Percentiles rank a stretch among this genome's conserved stretches.
Evolutionary conservation across 2,888 invertebrate genomes (phyloP).

Genomic region (Aspidiotus destructor): DNA sequence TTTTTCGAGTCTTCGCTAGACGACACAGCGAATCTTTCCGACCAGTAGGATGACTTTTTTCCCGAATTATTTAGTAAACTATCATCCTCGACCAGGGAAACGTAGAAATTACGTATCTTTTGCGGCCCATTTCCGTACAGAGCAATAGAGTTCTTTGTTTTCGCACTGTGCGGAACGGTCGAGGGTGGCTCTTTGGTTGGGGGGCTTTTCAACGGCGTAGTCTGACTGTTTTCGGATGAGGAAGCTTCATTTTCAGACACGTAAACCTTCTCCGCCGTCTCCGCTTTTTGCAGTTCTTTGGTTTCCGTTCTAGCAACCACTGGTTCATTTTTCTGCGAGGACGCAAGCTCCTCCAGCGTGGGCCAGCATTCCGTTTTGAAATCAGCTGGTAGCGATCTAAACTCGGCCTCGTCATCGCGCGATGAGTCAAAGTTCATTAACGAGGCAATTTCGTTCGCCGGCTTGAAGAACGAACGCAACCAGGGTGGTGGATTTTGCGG

Average conservation of each 20-base stretch:
- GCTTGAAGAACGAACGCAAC: slow-evolving; percentile 25
- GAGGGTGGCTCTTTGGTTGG: neutral
- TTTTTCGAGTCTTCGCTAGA: slow-evolving; percentile 15
- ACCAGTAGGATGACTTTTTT: slow-evolving; percentile 6
- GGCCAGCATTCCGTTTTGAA: slow-evolving; percentile 33
- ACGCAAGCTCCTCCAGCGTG: slow-evolving; percentile 24
- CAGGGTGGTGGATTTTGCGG: neutral
- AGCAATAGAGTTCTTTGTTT: slow-evolving; percentile 23
- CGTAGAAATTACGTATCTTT: slow-evolving; percentile 25
- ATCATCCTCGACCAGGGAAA: slow-evolving; percentile 20
- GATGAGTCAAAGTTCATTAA: slow-evolving; percentile 13
- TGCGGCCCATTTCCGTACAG: slow-evolving; percentile 19
- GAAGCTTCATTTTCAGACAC: slow-evolving; percentile 2
- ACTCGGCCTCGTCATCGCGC: slow-evolving; percentile 13
- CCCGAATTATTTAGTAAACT: slow-evolving; percentile 8
- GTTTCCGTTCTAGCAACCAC: neutral
- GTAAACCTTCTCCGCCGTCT: neutral
- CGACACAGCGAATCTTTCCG: neutral
- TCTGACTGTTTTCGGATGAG: slow-evolving; percentile 2
- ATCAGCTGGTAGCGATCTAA: slow-evolving; percentile 27
- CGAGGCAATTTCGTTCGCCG: slow-evolving; percentile 16
- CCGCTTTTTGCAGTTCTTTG: neutral
- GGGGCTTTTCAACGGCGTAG: neutral
- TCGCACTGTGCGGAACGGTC: neutral
- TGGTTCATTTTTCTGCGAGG: neutral